Conservation (phyloP, 2,888 invertebrate genomes). For the Deilephila elpenor region DNA sequence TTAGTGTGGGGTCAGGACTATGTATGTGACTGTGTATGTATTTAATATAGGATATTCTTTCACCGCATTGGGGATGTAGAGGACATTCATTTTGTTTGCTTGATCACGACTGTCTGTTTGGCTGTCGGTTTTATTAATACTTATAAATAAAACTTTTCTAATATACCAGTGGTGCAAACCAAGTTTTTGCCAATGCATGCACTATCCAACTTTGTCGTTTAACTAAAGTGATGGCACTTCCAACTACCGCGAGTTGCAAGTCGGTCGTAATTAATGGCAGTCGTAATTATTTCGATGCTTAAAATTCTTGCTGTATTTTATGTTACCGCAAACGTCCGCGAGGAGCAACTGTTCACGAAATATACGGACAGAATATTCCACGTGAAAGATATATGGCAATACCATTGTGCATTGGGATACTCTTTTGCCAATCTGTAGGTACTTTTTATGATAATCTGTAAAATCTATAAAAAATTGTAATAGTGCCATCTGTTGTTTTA, state of each 20-base stretch:
- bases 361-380: background rate
- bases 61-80: too few species aligned
- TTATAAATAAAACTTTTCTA: conserved; percentile 18
- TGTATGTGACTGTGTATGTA: too few species aligned
- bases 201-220: background rate
- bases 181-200: background rate
- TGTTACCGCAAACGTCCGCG: background rate
- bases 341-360: background rate
- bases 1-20: too few species aligned
- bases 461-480: too few species aligned
- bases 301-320: background rate
- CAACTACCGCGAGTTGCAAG: conserved; percentile 6
- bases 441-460: too few species aligned
- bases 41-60: too few species aligned
- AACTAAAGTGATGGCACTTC: conserved; percentile 3
- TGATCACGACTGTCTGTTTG: too few species aligned
- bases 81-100: too few species aligned
- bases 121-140: too few species aligned
- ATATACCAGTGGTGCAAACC: conserved; percentile 12
- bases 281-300: conserved; percentile 12
- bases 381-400: background rate
- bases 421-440: too few species aligned
- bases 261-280: conserved; percentile 4
- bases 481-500: too few species aligned
- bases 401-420: background rate